Conservation (phyloP, 2,797 vertebrate species). For the Cheracebus regulus region DNA sequence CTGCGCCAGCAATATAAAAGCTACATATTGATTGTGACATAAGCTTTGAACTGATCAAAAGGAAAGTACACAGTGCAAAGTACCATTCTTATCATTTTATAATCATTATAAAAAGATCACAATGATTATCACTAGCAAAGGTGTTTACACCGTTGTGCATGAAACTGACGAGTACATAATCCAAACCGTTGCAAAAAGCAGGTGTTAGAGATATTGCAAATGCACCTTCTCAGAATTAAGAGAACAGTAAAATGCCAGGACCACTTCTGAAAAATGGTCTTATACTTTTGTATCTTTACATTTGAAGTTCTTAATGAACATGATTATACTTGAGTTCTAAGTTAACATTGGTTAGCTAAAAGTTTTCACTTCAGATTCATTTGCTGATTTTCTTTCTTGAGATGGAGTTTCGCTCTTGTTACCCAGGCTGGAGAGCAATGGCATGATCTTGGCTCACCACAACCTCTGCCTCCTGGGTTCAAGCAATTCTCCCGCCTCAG, state of each 20-base stretch:
- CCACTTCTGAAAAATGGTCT: not conserved
- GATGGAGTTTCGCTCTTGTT: too few species aligned
- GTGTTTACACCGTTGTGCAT: slow-evolving; percentile 34
- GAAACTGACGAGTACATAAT: not conserved
- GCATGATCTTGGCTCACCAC: too few species aligned
- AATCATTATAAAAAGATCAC: slow-evolving; percentile 67
- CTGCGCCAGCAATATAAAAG: slow-evolving; percentile 39
- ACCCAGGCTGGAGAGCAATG: too few species aligned
- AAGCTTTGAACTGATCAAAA: slow-evolving; percentile 66
- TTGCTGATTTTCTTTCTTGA: not conserved
- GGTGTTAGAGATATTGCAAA: slow-evolving; percentile 39
- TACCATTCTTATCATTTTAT: slow-evolving; percentile 72
- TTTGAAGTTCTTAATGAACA: not conserved
- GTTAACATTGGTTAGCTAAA: not conserved
- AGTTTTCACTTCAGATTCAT: slow-evolving; percentile 34
- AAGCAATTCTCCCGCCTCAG: too few species aligned
- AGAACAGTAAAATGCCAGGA: not conserved
- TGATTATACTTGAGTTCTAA: not conserved
- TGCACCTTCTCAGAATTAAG: slow-evolving; percentile 42
- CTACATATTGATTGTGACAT: slow-evolving; percentile 56
- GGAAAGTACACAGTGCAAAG: slow-evolving; percentile 73
- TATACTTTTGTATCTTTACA: not conserved
- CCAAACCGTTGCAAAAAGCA: not conserved
- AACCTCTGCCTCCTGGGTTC: too few species aligned
- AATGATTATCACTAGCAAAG: slow-evolving; percentile 54